Evolutionary conservation across 2,888 invertebrate species (phyloP), one percentile per base, ranked within the genome.

Genomic region (Rhagophthalmus giganteus): DNA sequence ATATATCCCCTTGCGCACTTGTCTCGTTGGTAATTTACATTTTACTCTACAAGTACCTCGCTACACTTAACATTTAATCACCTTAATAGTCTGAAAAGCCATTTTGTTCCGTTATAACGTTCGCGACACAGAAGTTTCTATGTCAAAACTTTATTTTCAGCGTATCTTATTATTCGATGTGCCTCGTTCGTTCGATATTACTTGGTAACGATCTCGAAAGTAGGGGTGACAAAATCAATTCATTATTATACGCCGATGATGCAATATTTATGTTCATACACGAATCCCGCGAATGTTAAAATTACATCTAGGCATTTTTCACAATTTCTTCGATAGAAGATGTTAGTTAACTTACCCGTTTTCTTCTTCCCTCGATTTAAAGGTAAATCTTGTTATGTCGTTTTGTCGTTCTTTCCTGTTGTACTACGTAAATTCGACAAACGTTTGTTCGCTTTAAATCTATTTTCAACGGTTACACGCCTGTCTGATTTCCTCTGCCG

Each of bases 1-100:
- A 48, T 28, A 30, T 35, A 24, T 44, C 40, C 51, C 26, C 32
- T 39, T 50, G 38, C 32, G 35, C 50, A 47, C 39, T 47, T 39
- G 27, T 48, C 41, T 34, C 39, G 45, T 24, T 39, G 28, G 41
- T 34, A 44, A 45, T 51, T 51, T 51, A 44, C 45, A 45, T 51
- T 51, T 51, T 45, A 28, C 34, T 40, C 10, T 38, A 25, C 38
- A 30, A 51, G 51, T 45, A 45, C 34, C 34, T 30, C 15, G 40
- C 39, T 39, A 46, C 41, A 48, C 48, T 48, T 35, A 44, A 30
- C 41, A 16, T 11, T 27, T 48, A 48, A 48, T 48, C 48, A 41
- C 30, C 37, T 48, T 48, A 47, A 48, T 48, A 34, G 30, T 14
- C 27, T 41, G 40, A 41, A 35, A 40, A 40, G 41, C 35, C 35